Evolutionary conservation across 2,888 invertebrate genomes (phyloP).

Genomic region (Pristionchus mayeri): DNA sequence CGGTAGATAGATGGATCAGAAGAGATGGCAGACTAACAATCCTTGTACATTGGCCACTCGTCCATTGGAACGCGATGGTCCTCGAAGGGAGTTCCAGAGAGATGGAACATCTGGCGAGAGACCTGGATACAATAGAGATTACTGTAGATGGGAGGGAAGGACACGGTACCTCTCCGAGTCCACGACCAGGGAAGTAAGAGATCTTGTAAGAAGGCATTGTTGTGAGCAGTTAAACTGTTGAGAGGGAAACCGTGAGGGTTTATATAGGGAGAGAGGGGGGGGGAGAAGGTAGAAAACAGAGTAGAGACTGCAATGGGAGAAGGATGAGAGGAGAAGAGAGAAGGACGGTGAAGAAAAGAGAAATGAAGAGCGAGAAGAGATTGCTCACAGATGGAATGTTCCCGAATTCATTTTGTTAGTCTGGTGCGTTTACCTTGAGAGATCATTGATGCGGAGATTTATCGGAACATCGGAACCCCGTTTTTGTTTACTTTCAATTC

Average conservation of each 20-base stretch:
- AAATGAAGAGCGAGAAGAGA: neutral
- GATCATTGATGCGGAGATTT: slow-evolving; percentile 23
- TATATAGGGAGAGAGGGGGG: neutral
- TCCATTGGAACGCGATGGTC: slow-evolving; percentile 33
- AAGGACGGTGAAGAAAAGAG: neutral
- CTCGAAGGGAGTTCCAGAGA: slow-evolving; percentile 49
- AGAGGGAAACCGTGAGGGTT: neutral
- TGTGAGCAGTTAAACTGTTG: neutral
- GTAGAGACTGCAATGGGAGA: slow-evolving; percentile 22
- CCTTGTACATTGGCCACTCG: slow-evolving; percentile 37
- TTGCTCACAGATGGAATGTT: neutral
- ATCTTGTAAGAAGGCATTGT: slow-evolving; percentile 47
- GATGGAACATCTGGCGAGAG: slow-evolving; percentile 44
- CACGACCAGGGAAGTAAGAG: slow-evolving; percentile 44
- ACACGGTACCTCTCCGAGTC: slow-evolving; percentile 40
- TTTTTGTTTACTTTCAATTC: too few relatives aligned
- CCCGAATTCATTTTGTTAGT: neutral
- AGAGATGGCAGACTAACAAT: neutral
- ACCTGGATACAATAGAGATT: neutral
- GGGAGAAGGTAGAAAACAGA: neutral
- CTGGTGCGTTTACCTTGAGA: neutral
- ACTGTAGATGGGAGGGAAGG: neutral
- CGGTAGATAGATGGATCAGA: neutral
- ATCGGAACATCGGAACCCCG: neutral
- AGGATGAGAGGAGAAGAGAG: neutral